phyloP scores from a whole-genome alignment of 2,113 vertebrate genomes.

The Rhinolophus ferrumequinum region DNA sequence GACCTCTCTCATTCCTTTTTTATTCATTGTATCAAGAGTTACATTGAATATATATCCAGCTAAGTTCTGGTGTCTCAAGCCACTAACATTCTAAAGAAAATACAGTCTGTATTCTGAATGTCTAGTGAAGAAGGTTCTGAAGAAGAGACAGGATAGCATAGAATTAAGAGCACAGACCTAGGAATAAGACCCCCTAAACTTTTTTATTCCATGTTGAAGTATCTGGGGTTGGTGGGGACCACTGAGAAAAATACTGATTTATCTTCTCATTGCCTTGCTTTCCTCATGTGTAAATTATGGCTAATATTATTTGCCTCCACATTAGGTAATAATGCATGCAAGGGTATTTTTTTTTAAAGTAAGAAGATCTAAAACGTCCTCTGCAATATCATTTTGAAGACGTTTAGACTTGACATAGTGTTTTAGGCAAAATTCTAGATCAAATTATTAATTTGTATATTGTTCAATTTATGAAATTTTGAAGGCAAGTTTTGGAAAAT shows the following conservation, averaged over 20 bases:
- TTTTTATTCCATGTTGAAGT: background rate
- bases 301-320: background rate
- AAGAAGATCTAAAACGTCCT: slow-evolving; percentile 17
- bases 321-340: background rate
- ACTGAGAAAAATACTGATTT: background rate
- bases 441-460: slow-evolving; percentile 49
- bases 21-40: background rate
- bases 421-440: background rate
- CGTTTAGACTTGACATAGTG: background rate
- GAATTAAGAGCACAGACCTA: background rate
- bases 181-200: background rate
- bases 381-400: background rate
- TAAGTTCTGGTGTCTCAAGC: slow-evolving; percentile 25
- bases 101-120: slow-evolving; percentile 23
- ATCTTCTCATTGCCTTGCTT: background rate
- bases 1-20: background rate
- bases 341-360: background rate
- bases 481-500: background rate
- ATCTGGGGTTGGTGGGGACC: background rate
- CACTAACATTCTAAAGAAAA: slow-evolving; percentile 52
- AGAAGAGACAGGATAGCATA: background rate
- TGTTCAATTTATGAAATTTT: slow-evolving; percentile 54
- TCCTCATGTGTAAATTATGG: background rate
- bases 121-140: background rate
- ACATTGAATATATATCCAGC: background rate